A percentile compares a stretch with the other conserved stretches of the same genome.
These are phyloP conservation scores for Amiota minor DNA, from an alignment of 2,888 invertebrate species.

Conservation along the genomic window DNA sequence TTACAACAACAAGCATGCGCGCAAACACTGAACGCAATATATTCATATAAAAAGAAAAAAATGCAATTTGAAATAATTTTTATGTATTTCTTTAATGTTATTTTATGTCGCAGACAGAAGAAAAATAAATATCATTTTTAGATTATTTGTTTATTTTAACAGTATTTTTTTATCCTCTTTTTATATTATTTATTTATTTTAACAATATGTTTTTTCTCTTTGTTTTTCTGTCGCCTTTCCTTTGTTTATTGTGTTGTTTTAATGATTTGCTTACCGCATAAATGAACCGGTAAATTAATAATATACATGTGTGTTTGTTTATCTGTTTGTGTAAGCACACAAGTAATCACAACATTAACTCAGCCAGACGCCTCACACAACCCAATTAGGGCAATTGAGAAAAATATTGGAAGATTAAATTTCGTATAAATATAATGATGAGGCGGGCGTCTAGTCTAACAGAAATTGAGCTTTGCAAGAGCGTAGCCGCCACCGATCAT, in stretches of 20 bases:
- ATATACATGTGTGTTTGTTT: neutral
- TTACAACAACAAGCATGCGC: neutral
- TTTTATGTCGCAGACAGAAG: neutral
- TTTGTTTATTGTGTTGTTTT: neutral
- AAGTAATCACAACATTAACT: neutral
- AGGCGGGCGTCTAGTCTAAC: no score
- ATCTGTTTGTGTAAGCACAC: no score
- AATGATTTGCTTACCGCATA: neutral
- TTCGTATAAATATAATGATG: no score
- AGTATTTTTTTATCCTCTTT: no score
- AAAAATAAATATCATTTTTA: neutral
- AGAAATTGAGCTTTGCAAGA: no score
- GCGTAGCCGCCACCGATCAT: no score
- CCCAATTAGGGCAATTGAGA: neutral
- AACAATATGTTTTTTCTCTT: no score
- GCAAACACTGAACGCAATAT: neutral
- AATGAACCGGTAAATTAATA: conserved; percentile 4
- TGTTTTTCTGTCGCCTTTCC: neutral
- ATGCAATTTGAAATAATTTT: conserved; percentile 12
- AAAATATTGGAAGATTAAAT: no score
- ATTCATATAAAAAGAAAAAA: neutral
- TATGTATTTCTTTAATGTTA: neutral
- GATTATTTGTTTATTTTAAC: neutral
- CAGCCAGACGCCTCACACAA: neutral
- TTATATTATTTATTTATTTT: neutral